Percentiles rank a stretch among this genome's conserved stretches.
These are phyloP conservation scores for Macroglossus sobrinus DNA, from an alignment of 2,113 vertebrate species.

Conservation along the genomic window DNA sequence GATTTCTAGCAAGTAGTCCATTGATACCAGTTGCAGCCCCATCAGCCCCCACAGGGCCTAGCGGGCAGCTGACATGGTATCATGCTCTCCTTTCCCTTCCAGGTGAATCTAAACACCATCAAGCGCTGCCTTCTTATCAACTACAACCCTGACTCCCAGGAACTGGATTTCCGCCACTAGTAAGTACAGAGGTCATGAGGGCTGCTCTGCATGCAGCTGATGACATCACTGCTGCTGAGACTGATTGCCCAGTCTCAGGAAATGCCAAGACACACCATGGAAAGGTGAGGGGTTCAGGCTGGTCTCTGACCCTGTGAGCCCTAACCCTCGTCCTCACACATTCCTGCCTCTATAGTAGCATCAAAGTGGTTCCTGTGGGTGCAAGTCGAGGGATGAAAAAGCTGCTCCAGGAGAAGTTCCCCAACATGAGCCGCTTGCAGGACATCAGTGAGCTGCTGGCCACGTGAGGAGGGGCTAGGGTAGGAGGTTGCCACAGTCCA, in stretches of 20 bases:
- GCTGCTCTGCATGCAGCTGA: conserved; percentile 71
- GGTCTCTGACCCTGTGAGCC: accelerated
- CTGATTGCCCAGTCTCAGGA: conserved; percentile 84
- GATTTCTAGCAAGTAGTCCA: not conserved
- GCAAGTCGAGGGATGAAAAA: conserved; percentile 95
- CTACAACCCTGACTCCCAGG: conserved; percentile 84
- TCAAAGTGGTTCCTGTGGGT: conserved; percentile 94
- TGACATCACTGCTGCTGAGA: conserved; percentile 80
- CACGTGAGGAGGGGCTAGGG: conserved; percentile 80
- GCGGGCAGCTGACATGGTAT: not conserved
- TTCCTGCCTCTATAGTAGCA: conserved; percentile 81
- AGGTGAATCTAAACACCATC: conserved; percentile 93
- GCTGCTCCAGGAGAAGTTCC: conserved; percentile 93
- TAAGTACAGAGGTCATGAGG: conserved; percentile 77
- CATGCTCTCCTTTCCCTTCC: accelerated
- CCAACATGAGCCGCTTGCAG: conserved; percentile 93
- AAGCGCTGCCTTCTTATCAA: conserved; percentile 92
- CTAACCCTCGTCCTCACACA: accelerated
- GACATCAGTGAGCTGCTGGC: conserved; percentile 95
- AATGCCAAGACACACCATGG: conserved; percentile 83
- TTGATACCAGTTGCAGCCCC: not conserved
- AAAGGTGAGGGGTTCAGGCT: accelerated
- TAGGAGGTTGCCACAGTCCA: not conserved
- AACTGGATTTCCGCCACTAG: conserved; percentile 93
- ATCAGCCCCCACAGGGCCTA: not conserved